Evolutionary conservation across 2,888 invertebrate genomes (phyloP), one percentile per base, ranked within the genome.

Genomic region (Melanophora roralis): DNA sequence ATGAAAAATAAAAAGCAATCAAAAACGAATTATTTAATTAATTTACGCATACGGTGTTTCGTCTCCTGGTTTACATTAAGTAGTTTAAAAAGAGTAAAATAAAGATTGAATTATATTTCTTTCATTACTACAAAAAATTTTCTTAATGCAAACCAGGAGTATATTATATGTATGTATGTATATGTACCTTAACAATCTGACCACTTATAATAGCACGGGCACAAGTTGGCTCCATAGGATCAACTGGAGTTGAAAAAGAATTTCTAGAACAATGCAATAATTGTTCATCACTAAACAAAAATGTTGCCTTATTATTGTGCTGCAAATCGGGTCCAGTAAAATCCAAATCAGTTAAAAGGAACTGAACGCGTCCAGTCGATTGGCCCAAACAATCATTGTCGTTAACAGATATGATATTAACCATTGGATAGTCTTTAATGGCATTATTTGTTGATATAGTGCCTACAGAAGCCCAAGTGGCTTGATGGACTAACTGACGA

Each of bases 201-300:
- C 90, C 90, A 79, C 87, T 88, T 5, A 90, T 84, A 14, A 89
- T 87, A 8, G 82, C 81, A 2, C 90, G 85, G 0, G 87, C 84
- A 83, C 90, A 90, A 0, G 88, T 88, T 1, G 90, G 90, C 77
- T 90, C 90, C 90, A 90, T 90, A 2, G 90, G 90, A 85, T 90
- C 90, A 0, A 65, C 36, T 1, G 16, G 8, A 7, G 19, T 36
- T 2, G 82, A 81, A 19, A 84, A 83, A 1, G 64, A 40, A 7
- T 80, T 19, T n/a, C 23, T 82, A 3, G 84, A 83, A 69, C 90
- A 90, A n/a, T 85, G 84, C 2, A 87, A 73, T n/a, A 84, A 83
- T 78, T 90, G 89, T 59, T 89, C 90, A 62, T 88, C 86, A 5
- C 85, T 85, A 40, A 90, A 85, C 45, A 89, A 59, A 11, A 89